Percentiles rank a stretch among this genome's conserved stretches.
These are phyloP conservation scores for Rhagonycha lutea DNA, from an alignment of 2,888 invertebrate genomes.

Conservation along the genomic window DNA sequence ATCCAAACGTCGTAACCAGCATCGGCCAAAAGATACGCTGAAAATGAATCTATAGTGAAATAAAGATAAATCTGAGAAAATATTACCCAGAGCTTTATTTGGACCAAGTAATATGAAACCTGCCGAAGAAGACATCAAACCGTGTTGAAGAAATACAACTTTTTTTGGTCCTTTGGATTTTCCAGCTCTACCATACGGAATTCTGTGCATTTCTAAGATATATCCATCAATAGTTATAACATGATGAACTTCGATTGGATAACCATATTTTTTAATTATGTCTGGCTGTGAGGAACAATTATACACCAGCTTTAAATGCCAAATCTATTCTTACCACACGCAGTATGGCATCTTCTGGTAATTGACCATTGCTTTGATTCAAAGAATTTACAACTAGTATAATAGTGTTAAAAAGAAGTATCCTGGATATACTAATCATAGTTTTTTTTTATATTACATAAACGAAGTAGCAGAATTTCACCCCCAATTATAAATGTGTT, in stretches of 20 bases:
- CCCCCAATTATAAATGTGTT: no score
- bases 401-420: no score
- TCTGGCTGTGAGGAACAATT: no score
- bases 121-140: background rate
- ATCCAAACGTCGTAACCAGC: slow-evolving; percentile 59
- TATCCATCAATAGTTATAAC: no score
- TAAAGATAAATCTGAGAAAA: background rate
- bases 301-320: no score
- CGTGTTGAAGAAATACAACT: background rate
- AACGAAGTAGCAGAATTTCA: no score
- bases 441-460: no score
- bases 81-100: background rate
- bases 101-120: background rate
- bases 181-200: background rate
- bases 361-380: no score
- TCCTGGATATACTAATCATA: no score
- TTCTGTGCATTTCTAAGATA: background rate
- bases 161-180: background rate
- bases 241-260: slow-evolving; percentile 31
- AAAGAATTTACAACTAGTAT: no score
- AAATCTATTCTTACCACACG: no score
- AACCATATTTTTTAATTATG: slow-evolving; percentile 42
- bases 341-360: no score
- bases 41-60: background rate
- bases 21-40: slow-evolving; percentile 57